Conservation (phyloP, 2,797 vertebrate species). For the Alcedo quadribrachys region DNA sequence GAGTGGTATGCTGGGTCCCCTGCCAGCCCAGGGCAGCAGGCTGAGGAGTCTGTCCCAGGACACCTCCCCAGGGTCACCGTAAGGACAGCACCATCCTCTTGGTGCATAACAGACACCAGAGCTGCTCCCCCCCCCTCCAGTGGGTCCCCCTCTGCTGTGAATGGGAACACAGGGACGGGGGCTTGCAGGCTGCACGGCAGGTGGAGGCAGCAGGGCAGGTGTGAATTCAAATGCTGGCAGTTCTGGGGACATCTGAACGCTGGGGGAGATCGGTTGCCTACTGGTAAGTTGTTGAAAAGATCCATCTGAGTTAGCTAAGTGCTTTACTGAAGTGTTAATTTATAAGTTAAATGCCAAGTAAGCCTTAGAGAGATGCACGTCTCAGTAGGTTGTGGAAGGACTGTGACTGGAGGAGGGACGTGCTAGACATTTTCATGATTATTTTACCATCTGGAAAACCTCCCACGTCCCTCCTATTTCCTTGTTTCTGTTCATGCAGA, state of each 20-base stretch:
- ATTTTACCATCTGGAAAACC: conserved; percentile 17
- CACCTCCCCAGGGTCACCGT: neutral
- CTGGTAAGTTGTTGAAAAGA: neutral
- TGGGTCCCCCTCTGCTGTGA: neutral
- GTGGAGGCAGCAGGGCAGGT: neutral
- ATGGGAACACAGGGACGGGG: neutral
- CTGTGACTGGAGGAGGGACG: neutral
- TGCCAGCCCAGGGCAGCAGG: neutral
- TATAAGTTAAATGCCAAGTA: neutral
- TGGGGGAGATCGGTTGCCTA: neutral
- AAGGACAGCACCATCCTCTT: neutral
- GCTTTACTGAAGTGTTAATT: neutral
- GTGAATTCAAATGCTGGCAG: neutral
- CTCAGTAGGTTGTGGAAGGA: neutral
- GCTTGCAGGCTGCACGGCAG: neutral
- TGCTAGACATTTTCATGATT: neutral
- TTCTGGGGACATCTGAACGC: neutral
- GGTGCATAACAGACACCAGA: neutral
- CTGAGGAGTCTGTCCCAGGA: neutral
- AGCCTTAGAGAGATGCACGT: neutral
- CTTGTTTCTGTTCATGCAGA: neutral
- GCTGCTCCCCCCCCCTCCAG: neutral
- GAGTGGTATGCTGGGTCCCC: neutral
- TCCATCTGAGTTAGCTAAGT: neutral
- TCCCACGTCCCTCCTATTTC: neutral